Percentiles rank a stretch among this genome's conserved stretches.
Conservation (phyloP, 2,888 invertebrate genomes). For the Axea sp. region DNA sequence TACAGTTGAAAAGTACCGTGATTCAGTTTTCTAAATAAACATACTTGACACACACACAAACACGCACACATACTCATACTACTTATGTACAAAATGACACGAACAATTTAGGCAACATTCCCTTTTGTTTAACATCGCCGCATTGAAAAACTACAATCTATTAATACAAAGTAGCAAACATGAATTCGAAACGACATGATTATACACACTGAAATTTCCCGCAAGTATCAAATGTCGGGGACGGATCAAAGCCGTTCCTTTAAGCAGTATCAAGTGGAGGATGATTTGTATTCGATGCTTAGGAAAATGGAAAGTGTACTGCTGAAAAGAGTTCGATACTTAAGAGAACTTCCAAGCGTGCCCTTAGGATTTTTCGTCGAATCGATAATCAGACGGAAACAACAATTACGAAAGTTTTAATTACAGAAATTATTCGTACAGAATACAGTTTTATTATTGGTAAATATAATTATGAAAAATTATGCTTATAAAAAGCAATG, state of each 20-base stretch:
- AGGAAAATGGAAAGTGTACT: slow-evolving; percentile 37
- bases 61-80: too few relatives aligned
- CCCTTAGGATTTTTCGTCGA: slow-evolving; percentile 14
- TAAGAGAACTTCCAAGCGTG: slow-evolving; percentile 19
- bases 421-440: slow-evolving; percentile 4
- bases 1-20: too few relatives aligned
- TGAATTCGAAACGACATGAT: slow-evolving; percentile 7
- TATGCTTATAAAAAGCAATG: too few relatives aligned
- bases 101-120: too few relatives aligned
- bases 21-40: too few relatives aligned
- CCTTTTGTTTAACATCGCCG: too few relatives aligned
- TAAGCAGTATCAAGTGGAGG: slow-evolving; percentile 12
- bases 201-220: slow-evolving; percentile 17
- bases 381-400: slow-evolving; percentile 20
- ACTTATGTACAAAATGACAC: too few relatives aligned
- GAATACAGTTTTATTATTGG: too few relatives aligned
- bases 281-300: slow-evolving; percentile 25
- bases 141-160: too few relatives aligned
- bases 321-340: slow-evolving; percentile 25
- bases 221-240: too few relatives aligned
- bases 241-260: slow-evolving; percentile 34
- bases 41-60: too few relatives aligned
- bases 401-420: slow-evolving; percentile 9
- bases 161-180: slow-evolving; percentile 7
- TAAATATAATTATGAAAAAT: too few relatives aligned